Percentiles rank a stretch among this genome's conserved stretches.
Conservation (phyloP, 2,797 vertebrate species). For the Pipistrellus nathusii region DNA sequence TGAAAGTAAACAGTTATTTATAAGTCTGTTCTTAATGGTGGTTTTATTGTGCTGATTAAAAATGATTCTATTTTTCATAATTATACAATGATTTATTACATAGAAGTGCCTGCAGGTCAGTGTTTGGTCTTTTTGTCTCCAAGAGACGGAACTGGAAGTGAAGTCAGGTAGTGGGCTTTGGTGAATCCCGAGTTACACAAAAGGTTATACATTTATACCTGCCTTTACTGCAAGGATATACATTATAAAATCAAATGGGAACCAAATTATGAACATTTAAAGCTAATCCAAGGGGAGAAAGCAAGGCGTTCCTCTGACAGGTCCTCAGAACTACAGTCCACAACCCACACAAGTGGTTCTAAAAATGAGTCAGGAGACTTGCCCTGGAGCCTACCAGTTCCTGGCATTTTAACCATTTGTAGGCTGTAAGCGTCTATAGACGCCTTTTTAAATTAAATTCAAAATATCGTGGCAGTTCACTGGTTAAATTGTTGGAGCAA, state of each 20-base stretch:
- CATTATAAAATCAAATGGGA: background rate
- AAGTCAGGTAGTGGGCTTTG: background rate
- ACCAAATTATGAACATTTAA: background rate
- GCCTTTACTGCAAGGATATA: background rate
- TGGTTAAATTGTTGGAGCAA: background rate
- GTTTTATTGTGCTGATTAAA: constrained; percentile 33
- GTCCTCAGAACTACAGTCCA: background rate
- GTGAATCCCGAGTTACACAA: background rate
- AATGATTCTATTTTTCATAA: background rate
- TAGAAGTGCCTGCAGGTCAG: background rate
- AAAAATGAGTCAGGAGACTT: background rate
- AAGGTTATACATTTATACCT: background rate
- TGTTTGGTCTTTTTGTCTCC: background rate
- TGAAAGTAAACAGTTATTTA: constrained; percentile 24
- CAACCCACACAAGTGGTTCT: background rate
- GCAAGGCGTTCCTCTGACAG: background rate
- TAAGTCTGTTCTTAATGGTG: background rate
- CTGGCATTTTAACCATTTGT: background rate
- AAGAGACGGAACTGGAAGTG: background rate
- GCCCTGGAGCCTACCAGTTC: background rate
- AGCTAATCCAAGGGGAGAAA: background rate
- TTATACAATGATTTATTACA: background rate
- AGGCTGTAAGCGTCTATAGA: no score
- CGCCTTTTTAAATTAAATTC: no score
- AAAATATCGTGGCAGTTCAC: no score